Conservation (phyloP, 2,113 vertebrate genomes). For the Scartelaos histophorus region DNA sequence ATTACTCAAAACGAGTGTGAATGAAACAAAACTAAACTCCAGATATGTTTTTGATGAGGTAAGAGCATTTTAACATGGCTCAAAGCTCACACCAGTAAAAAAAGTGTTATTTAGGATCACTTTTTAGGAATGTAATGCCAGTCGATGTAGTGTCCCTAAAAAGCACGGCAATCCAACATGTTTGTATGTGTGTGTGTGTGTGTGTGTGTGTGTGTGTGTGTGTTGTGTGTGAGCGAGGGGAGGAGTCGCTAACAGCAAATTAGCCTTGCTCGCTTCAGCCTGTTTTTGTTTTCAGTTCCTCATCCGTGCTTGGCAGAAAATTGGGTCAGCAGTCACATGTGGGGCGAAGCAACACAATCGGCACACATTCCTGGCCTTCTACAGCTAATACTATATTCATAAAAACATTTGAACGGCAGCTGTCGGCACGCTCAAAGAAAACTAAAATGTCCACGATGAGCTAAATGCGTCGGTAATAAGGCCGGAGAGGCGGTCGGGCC, state of each 20-base stretch:
- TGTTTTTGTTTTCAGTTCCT: conserved; percentile 68
- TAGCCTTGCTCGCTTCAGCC: conserved; percentile 46
- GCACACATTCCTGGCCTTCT: conserved; percentile 16
- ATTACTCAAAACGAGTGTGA: too few relatives aligned
- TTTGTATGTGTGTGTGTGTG: background rate
- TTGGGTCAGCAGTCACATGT: conserved; percentile 68
- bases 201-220: background rate
- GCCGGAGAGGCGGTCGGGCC: conserved; percentile 40
- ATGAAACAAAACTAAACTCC: too few relatives aligned
- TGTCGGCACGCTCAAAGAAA: conserved; percentile 1
- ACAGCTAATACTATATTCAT: background rate
- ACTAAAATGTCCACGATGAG: background rate
- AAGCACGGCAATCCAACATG: too few relatives aligned
- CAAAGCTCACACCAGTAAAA: too few relatives aligned
- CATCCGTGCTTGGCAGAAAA: conserved; percentile 47
- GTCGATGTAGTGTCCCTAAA: too few relatives aligned
- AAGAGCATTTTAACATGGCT: too few relatives aligned
- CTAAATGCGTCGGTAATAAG: background rate
- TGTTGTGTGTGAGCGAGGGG: conserved; percentile 15
- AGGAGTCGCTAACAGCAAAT: conserved; percentile 33
- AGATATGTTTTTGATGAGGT: too few relatives aligned
- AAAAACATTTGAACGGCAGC: background rate
- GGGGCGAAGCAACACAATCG: conserved; percentile 5
- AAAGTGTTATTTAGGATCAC: too few relatives aligned
- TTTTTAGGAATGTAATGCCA: too few relatives aligned